Evolutionary conservation across 64 coral and sea anemone genomes (phyloP).

Genomic region (Trachythela sp.): DNA sequence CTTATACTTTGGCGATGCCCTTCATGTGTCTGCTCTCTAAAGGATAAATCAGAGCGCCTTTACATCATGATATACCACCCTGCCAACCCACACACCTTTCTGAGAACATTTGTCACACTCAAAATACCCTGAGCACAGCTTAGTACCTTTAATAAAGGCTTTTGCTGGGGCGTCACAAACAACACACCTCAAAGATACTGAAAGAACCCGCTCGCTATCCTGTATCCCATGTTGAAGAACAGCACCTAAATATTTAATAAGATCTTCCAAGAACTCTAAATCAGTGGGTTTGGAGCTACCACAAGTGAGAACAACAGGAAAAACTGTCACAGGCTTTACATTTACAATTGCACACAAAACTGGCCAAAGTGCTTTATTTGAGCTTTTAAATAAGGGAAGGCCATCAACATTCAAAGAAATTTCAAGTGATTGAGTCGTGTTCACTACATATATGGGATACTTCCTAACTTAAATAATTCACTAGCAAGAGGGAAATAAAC

Average conservation of each 20-base stretch:
- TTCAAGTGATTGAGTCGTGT: background rate
- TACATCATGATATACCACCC: background rate
- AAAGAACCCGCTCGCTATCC: background rate
- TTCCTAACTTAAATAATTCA: too few relatives aligned
- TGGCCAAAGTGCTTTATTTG: background rate
- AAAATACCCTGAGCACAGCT: background rate
- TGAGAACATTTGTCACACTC: background rate
- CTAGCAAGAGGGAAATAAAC: too few relatives aligned
- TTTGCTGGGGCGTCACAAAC: background rate
- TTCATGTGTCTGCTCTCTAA: background rate
- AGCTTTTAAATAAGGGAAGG: background rate
- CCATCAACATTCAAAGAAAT: conserved; percentile 12
- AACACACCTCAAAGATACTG: background rate
- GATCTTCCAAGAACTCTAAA: background rate
- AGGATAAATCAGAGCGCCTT: background rate
- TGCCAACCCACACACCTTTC: background rate
- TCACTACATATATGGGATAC: too few relatives aligned
- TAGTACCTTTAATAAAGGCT: background rate
- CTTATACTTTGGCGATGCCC: too few relatives aligned
- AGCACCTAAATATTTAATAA: background rate
- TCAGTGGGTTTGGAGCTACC: background rate
- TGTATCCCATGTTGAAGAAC: background rate
- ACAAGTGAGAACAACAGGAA: background rate
- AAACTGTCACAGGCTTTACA: background rate
- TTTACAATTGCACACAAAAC: background rate